phyloP scores from a whole-genome alignment of 1,140 invertebrate genomes.

The Drosophila saltans region DNA sequence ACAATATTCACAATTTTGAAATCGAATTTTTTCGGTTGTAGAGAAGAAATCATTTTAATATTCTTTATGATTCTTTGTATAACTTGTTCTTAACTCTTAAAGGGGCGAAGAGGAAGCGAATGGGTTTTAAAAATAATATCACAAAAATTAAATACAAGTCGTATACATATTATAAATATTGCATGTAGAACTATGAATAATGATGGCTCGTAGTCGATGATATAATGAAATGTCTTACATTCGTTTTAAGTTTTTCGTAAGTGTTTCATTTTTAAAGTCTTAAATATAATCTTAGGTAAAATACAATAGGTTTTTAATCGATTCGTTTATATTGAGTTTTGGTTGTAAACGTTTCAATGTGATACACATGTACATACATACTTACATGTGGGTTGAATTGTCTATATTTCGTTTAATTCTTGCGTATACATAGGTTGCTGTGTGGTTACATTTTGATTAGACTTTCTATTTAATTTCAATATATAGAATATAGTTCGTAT shows the following conservation, averaged over 20 bases:
- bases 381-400: conserved; percentile 35
- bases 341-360: conserved; percentile 37
- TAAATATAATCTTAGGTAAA: conserved; percentile 72
- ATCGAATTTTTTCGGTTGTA: conserved; percentile 3
- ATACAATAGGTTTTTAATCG: conserved; percentile 36
- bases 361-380: conserved; percentile 33
- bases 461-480: conserved; percentile 33
- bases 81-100: conserved; percentile 46
- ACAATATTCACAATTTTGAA: conserved; percentile 3
- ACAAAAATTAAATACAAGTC: conserved; percentile 79
- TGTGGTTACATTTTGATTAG: conserved; percentile 71
- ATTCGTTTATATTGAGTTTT: conserved; percentile 55
- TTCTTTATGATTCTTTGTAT: conserved; percentile 45
- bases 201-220: conserved; percentile 24
- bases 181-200: conserved; percentile 45
- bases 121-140: conserved; percentile 72
- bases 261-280: conserved; percentile 35
- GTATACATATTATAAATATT: conserved; percentile 56
- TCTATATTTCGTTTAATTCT: conserved; percentile 47
- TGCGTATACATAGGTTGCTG: conserved; percentile 74
- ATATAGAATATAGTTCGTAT: neutral
- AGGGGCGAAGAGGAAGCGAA: conserved; percentile 64
- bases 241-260: conserved; percentile 20
- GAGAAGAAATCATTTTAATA: conserved; percentile 24
- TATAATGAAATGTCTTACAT: conserved; percentile 71